Evolutionary conservation across 2,888 invertebrate species (phyloP).

Genomic region (Eupithecia inturbata): DNA sequence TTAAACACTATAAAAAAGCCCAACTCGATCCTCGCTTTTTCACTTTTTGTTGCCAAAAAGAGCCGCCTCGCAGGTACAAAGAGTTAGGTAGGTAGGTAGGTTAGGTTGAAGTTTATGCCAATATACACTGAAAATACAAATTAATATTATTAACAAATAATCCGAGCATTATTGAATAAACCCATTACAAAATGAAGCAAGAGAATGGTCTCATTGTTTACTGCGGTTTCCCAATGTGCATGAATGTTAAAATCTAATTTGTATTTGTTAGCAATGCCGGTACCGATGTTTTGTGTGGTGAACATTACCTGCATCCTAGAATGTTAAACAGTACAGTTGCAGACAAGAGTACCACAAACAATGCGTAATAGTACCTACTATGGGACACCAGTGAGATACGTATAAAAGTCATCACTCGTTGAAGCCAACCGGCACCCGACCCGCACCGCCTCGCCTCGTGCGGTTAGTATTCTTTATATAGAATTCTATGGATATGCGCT

Average conservation of each 20-base stretch:
- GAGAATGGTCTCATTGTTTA: constrained; percentile 10
- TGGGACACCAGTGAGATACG: not conserved
- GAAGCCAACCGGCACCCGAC: no score
- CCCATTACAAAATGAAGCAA: constrained; percentile 6
- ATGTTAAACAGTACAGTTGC: constrained; percentile 12
- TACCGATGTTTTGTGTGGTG: constrained; percentile 20
- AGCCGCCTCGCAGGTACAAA: not conserved
- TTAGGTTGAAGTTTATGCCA: not conserved
- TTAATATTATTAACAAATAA: not conserved
- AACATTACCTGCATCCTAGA: constrained; percentile 12
- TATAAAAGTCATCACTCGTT: no score
- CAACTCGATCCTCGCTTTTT: no score
- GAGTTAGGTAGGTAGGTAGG: not conserved
- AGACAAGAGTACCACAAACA: not conserved
- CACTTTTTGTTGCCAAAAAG: no score
- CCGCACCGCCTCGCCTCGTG: no score
- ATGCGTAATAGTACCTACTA: not conserved
- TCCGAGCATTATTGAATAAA: constrained; percentile 4
- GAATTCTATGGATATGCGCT: no score
- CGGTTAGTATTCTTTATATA: no score
- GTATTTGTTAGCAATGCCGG: constrained; percentile 19
- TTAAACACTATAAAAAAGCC: no score
- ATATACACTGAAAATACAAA: not conserved
- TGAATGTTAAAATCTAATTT: constrained; percentile 25
- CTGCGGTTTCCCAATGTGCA: constrained; percentile 17